Percentiles rank a stretch among this genome's conserved stretches.
Evolutionary conservation across 2,113 vertebrate species (phyloP).

Genomic region (Limnothrissa miodon): DNA sequence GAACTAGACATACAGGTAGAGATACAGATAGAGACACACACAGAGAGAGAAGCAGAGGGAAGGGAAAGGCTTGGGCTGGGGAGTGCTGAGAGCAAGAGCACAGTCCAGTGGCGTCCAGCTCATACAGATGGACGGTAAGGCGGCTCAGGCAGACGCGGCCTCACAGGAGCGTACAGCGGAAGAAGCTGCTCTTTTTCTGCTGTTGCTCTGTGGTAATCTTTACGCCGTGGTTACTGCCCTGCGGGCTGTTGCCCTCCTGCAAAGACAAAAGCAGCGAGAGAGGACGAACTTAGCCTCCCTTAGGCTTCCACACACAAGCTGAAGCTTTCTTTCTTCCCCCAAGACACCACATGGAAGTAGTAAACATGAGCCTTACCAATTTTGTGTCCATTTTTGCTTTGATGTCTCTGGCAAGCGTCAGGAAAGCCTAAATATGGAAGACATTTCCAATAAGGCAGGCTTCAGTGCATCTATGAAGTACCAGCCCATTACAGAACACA

Average conservation of each 20-base stretch:
- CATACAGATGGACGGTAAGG: slow-evolving; percentile 65
- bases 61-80: slow-evolving; percentile 31
- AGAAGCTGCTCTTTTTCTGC: slow-evolving; percentile 95
- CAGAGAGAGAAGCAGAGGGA: slow-evolving; percentile 30
- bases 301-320: not conserved
- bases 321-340: not conserved
- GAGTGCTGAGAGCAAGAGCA: slow-evolving; percentile 73
- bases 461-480: not conserved
- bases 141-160: slow-evolving; percentile 48
- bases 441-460: not conserved
- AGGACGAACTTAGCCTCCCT: not conserved
- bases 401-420: slow-evolving; percentile 97
- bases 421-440: slow-evolving; percentile 78
- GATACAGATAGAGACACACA: slow-evolving; percentile 36
- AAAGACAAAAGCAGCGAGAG: slow-evolving; percentile 36
- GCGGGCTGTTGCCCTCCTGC: slow-evolving; percentile 90
- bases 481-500: not conserved
- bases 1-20: slow-evolving; percentile 33
- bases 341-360: not conserved
- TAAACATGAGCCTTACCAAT: slow-evolving; percentile 76
- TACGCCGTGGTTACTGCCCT: slow-evolving; percentile 88
- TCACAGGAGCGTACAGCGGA: slow-evolving; percentile 93
- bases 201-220: slow-evolving; percentile 91
- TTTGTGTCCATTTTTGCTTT: slow-evolving; percentile 99
- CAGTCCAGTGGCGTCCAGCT: slow-evolving; percentile 76